These are phyloP conservation scores for Hymenochirus boettgeri DNA, from an alignment of 2,113 vertebrate genomes.

Conservation along the genomic window DNA sequence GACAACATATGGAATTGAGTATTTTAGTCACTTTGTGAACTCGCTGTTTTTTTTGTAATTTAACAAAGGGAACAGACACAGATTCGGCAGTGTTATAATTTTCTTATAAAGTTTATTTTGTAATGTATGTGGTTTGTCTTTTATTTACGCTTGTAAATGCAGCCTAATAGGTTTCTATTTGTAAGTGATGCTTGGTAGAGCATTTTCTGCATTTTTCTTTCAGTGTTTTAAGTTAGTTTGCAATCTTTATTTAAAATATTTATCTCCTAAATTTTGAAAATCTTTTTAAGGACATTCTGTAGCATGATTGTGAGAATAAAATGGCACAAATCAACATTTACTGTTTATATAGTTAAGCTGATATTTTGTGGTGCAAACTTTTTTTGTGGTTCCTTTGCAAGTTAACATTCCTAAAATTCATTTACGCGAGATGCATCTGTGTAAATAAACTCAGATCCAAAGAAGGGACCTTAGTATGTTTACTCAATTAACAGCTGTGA, in stretches of 20 bases:
- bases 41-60: neutral
- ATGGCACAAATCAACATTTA: neutral
- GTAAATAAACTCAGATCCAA: constrained; percentile 67
- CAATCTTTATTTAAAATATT: neutral
- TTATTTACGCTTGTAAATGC: neutral
- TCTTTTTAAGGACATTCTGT: no score
- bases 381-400: constrained; percentile 55
- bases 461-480: constrained; percentile 66
- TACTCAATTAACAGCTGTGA: constrained; percentile 63
- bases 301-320: no score
- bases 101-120: neutral
- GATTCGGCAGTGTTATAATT: constrained; percentile 23
- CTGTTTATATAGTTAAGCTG: constrained; percentile 29
- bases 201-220: neutral
- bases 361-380: neutral
- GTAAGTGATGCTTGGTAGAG: neutral
- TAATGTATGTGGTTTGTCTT: neutral
- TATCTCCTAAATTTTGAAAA: no score
- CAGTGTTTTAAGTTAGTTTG: neutral
- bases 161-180: no score
- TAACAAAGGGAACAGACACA: neutral
- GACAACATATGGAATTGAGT: constrained; percentile 59
- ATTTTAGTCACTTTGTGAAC: constrained; percentile 42
- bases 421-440: constrained; percentile 76
- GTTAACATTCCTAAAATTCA: constrained; percentile 70